Conservation (phyloP, 2,888 invertebrate genomes). For the Apomyelois bistriatella region DNA sequence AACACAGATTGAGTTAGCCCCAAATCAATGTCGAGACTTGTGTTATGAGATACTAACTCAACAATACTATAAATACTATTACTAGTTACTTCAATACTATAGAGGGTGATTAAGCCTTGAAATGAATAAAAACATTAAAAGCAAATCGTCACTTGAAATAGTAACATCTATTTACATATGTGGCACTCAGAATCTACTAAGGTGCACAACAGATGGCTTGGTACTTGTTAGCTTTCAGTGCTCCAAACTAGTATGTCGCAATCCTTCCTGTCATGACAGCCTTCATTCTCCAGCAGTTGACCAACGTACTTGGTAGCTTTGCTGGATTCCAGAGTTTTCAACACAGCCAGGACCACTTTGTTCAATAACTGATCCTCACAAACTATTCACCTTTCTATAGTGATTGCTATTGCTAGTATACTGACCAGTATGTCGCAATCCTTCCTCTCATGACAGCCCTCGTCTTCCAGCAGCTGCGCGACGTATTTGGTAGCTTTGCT, state of each 20-base stretch:
- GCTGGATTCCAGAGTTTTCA: constrained; percentile 79
- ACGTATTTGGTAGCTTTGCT: constrained; percentile 81
- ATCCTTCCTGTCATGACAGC: constrained; percentile 70
- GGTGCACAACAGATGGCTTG: no score
- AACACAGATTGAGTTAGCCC: no score
- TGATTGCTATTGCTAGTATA: neutral
- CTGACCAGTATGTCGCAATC: constrained; percentile 80
- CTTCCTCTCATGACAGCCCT: constrained; percentile 74
- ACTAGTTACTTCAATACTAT: no score
- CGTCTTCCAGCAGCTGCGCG: constrained; percentile 76
- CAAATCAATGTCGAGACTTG: no score
- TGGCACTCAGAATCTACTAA: no score
- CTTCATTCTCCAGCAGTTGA: constrained; percentile 79
- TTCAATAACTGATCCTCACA: constrained; percentile 69
- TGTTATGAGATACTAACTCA: no score
- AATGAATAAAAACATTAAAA: no score
- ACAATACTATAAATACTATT: no score
- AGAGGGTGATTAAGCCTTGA: no score
- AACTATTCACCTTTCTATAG: neutral
- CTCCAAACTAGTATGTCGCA: constrained; percentile 82
- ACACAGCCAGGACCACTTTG: constrained; percentile 84
- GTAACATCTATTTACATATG: no score
- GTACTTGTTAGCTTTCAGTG: no score
- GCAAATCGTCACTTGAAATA: no score
- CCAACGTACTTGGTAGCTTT: constrained; percentile 81